Base-by-base conservation (phyloP, 1,140 invertebrate genomes). In the Drosophila equinoxialis region DNA sequence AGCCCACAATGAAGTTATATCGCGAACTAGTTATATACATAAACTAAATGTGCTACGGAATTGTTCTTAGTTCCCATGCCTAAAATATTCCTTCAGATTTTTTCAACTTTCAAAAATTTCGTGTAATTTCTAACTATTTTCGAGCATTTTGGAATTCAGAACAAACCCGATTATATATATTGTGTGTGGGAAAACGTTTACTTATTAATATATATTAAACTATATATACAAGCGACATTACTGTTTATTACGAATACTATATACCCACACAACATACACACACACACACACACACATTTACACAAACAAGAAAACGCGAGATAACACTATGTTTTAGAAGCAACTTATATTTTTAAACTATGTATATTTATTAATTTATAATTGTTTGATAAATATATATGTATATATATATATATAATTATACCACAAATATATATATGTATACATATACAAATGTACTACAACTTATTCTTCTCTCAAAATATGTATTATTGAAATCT, bases 331-430 rank as follows among this genome's bases (percentile, higher is more conserved):
- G 45, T 51, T 20, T 48, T 17, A 69, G 51, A 42, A 39, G 42
- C 42, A 71, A 62, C 39, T 62, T 71, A 55, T 77, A 68, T 74
- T 68, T 68, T 70, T 64, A 64, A 78, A 66, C 55, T 75, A 71
- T 60, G 41, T 75, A 63, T 72, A 66, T 77, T 76, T 77, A 77
- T 69, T 77, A 57, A 66, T 76, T 79, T 79, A 60, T 58, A 57
- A 60, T 70, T 59, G 72, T 68, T 68, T 41, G 60, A 75, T 65
- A 58, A 30, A 20, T n/a, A 14, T 30, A 51, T 57, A 57, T 62
- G 55, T 62, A 71, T 39, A 55, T 35, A 63, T 63, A 63, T 14
- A 65, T 54, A n/a, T 35, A 60, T 62, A 17, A 17, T 30, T 30
- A 57, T 60, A 26, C 23, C 23, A 26, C 3, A 26, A 26, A 26